A percentile compares a stretch with the other conserved stretches of the same genome.
Evolutionary conservation across 2,797 vertebrate genomes (phyloP).

Genomic region (Poeciliopsis presidionis): DNA sequence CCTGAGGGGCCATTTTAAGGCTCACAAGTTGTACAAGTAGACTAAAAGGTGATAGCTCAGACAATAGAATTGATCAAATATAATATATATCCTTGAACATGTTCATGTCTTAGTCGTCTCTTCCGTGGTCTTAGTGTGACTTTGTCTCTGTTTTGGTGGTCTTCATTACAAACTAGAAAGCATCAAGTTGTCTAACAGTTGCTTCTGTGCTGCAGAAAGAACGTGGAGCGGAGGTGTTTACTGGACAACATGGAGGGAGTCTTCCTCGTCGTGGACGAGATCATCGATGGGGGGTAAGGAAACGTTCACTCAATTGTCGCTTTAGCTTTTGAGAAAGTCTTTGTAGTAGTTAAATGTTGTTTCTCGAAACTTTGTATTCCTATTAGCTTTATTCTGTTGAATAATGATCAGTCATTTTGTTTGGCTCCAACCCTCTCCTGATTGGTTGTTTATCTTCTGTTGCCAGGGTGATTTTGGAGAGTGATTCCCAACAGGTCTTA

Average conservation of each 20-base stretch:
- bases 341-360: background rate
- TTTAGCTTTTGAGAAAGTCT: background rate
- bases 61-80: no score
- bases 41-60: no score
- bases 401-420: background rate
- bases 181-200: background rate
- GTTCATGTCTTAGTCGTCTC: background rate
- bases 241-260: constrained; percentile 92
- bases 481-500: constrained; percentile 90
- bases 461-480: constrained; percentile 91
- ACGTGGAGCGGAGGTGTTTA: constrained; percentile 88
- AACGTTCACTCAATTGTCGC: background rate
- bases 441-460: constrained; percentile 38
- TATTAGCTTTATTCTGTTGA: background rate
- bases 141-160: background rate
- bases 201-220: constrained; percentile 81
- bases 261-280: constrained; percentile 92
- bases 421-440: constrained; percentile 4
- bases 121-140: background rate
- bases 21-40: no score
- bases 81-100: background rate
- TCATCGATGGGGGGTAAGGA: constrained; percentile 87
- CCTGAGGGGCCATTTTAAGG: no score
- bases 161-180: background rate
- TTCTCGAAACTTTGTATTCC: background rate